phyloP scores from a whole-genome alignment of 2,888 invertebrate species.

The Sialis fuliginosa region DNA sequence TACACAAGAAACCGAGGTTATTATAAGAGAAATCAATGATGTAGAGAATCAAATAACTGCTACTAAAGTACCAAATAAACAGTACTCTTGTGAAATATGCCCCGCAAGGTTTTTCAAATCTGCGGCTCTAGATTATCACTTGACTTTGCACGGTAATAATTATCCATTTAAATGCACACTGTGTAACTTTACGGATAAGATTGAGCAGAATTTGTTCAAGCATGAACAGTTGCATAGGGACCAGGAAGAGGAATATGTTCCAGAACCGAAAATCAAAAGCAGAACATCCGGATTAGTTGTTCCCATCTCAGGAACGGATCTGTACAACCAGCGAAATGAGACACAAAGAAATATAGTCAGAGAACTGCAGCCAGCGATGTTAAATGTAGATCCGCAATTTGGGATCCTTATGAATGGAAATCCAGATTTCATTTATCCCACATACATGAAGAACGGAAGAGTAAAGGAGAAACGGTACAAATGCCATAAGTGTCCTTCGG shows the following conservation, averaged over 20 bases:
- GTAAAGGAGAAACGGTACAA: constrained; percentile 63
- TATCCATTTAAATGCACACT: constrained; percentile 48
- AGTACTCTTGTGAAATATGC: constrained; percentile 41
- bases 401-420: constrained; percentile 53
- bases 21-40: constrained; percentile 11
- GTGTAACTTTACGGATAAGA: constrained; percentile 53
- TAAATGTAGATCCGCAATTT: constrained; percentile 46
- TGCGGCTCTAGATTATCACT: constrained; percentile 50
- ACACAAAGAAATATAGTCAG: constrained; percentile 16
- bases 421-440: constrained; percentile 60
- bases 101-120: constrained; percentile 57
- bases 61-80: constrained; percentile 15
- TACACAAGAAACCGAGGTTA: constrained; percentile 15
- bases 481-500: constrained; percentile 73
- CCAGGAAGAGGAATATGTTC: constrained; percentile 19
- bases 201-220: constrained; percentile 45
- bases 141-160: constrained; percentile 44
- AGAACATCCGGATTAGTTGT: constrained; percentile 23
- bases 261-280: constrained; percentile 13
- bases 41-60: constrained; percentile 8
- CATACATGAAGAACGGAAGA: constrained; percentile 53
- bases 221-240: constrained; percentile 32
- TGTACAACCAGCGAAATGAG: constrained; percentile 44
- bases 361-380: constrained; percentile 19
- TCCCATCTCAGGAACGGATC: constrained; percentile 45